Conservation (phyloP, 1,140 invertebrate species). For the Arion vulgaris region DNA sequence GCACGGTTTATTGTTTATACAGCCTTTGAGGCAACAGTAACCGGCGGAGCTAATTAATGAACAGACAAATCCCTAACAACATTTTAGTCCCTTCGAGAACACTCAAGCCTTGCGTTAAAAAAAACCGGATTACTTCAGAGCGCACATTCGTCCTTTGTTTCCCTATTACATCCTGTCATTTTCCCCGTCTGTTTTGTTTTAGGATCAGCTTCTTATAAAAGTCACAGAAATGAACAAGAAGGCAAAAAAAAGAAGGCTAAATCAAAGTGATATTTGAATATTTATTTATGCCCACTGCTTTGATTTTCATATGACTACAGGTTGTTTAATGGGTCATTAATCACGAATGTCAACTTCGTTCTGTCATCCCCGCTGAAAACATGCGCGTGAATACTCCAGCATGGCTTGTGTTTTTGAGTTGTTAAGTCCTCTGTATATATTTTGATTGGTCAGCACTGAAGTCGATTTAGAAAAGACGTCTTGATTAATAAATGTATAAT, state of each 20-base stretch:
- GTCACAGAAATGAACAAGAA: too few species aligned
- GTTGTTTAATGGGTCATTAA: neutral
- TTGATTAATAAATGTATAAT: too few species aligned
- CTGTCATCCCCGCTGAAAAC: too few species aligned
- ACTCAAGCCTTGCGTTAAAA: neutral
- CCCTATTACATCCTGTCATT: neutral
- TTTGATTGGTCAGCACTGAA: too few species aligned
- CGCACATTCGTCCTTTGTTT: neutral
- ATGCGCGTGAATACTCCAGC: too few species aligned
- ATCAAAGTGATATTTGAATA: neutral
- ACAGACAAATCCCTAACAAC: neutral
- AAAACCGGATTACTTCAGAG: neutral
- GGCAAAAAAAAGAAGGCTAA: neutral
- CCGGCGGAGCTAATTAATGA: constrained; percentile 1
- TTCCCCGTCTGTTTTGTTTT: neutral
- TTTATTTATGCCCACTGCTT: neutral
- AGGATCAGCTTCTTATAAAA: neutral
- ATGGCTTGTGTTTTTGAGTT: too few species aligned
- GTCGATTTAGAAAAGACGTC: too few species aligned
- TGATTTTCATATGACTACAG: neutral
- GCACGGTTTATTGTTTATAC: neutral
- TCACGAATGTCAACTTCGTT: neutral
- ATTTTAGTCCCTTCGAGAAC: neutral
- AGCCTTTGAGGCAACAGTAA: constrained; percentile 1
- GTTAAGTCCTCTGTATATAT: too few species aligned